phyloP scores from a whole-genome alignment of 2,797 vertebrate species.

The Setipinna tenuifilis region DNA sequence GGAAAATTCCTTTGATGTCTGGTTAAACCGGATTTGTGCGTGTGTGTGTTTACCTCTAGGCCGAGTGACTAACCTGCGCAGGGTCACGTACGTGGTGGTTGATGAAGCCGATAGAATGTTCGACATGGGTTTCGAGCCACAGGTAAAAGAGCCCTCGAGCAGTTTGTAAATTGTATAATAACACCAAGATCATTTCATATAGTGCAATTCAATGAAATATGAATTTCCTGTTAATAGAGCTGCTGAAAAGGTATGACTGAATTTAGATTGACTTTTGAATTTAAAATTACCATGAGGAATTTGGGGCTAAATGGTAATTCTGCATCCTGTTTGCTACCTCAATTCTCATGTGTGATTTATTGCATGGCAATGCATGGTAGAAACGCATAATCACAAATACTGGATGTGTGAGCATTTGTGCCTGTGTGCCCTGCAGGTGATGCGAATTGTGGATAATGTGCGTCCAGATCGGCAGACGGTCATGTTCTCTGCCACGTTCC shows the following conservation, averaged over 20 bases:
- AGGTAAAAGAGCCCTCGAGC: constrained; percentile 73
- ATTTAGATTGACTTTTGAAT: too few relatives aligned
- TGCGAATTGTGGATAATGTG: constrained; percentile 98
- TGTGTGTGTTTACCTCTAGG: constrained; percentile 73
- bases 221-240: neutral
- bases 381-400: too few relatives aligned
- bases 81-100: constrained; percentile 93
- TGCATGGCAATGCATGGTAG: too few relatives aligned
- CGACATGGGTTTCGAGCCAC: constrained; percentile 99
- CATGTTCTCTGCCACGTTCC: constrained; percentile 99
- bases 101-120: constrained; percentile 99
- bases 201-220: neutral
- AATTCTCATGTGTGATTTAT: too few relatives aligned
- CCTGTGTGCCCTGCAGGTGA: constrained; percentile 78
- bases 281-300: too few relatives aligned
- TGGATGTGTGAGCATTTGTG: neutral
- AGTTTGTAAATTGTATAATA: neutral
- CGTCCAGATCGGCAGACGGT: constrained; percentile 97
- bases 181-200: neutral
- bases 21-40: constrained; percentile 42
- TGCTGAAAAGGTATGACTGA: too few relatives aligned
- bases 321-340: too few relatives aligned
- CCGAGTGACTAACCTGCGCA: constrained; percentile 95
- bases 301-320: too few relatives aligned
- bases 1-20: constrained; percentile 39